A percentile compares a stretch with the other conserved stretches of the same genome.
phyloP scores from a whole-genome alignment of 2,888 invertebrate genomes.

The Xanthorhoe designata region DNA sequence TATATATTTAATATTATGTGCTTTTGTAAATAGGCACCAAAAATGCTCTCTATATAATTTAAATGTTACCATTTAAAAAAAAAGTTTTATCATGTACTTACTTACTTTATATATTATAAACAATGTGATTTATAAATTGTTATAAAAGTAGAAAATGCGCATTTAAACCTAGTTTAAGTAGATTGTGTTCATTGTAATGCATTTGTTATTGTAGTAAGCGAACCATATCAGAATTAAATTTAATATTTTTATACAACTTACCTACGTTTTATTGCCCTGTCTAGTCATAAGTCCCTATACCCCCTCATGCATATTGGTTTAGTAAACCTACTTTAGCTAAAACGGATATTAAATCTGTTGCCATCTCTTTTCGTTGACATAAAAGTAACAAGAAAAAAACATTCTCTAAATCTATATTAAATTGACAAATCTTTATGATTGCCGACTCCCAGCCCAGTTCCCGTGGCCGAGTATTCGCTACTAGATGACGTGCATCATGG shows the following conservation, averaged over 20 bases:
- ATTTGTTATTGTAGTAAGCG: conserved; percentile 28
- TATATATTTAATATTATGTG: not conserved
- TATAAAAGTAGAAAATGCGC: conserved; percentile 25
- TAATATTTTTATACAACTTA: conserved; percentile 60
- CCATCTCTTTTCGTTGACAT: no score
- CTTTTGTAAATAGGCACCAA: not conserved
- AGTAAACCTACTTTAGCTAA: no score
- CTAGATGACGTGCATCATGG: no score
- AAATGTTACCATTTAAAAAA: conserved; percentile 13
- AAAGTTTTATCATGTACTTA: no score
- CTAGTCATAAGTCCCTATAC: not conserved
- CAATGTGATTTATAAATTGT: conserved; percentile 13
- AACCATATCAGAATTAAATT: conserved; percentile 66
- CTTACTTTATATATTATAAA: no score
- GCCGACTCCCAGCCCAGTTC: no score
- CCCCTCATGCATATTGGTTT: no score
- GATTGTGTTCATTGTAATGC: conserved; percentile 13
- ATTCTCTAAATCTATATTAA: no score
- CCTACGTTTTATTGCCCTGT: conserved; percentile 41
- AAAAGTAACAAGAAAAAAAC: no score
- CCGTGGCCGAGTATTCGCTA: no score
- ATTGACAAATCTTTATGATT: no score
- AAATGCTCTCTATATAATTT: not conserved
- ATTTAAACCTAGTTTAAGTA: conserved; percentile 18
- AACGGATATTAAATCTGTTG: no score